Base-by-base conservation (phyloP, 2,113 vertebrate genomes). In the Ageneiosus marmoratus region DNA sequence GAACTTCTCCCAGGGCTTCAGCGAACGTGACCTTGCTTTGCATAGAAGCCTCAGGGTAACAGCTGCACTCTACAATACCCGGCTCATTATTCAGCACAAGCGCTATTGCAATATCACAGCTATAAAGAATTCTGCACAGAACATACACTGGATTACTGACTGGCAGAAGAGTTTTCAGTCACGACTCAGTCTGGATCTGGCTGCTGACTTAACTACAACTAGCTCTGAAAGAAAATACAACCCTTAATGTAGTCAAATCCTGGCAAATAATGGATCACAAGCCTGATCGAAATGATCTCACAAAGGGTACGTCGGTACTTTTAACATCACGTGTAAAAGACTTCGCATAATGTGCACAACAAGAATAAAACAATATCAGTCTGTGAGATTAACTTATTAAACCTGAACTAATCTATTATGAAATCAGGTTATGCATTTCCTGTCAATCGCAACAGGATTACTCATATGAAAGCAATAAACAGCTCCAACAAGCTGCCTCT, bases 391-490 rank as follows among this genome's bases (percentile, higher is more conserved):
- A 81, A 67, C 53, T 77, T 75, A 81, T 83, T 84, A 84, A 73
- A 81, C 72, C 69, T 86, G 77, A 83, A 73, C 77, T 83, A 75
- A 86, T 86, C 74, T 79, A 77, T 83, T 83, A 83, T 63, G 48
- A 27, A 80, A 78, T 74, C 77, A 80, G 77, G 76, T 77, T 80
- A 84, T 18, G 78, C 82, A 77, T 83, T 60, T 76, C 37, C 83
- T 55, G 51, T 79, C 78, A 79, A 62, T 86, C 72, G 56, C 81
- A 58, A 72, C 77, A 80, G 75, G 79, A 86, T 86, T 80, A 83
- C 60, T 80, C 85, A 77, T 84, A 80, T 81, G 85, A 86, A 86
- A 84, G 82, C 82, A 80, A 86, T 77, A 84, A 83, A 82, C 85
- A 86, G 72, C 82, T 75, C 70, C 81, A 83, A 73, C 79, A 79